Conservation (phyloP, 2,113 vertebrate species). For the Ploceus nigricollis region DNA sequence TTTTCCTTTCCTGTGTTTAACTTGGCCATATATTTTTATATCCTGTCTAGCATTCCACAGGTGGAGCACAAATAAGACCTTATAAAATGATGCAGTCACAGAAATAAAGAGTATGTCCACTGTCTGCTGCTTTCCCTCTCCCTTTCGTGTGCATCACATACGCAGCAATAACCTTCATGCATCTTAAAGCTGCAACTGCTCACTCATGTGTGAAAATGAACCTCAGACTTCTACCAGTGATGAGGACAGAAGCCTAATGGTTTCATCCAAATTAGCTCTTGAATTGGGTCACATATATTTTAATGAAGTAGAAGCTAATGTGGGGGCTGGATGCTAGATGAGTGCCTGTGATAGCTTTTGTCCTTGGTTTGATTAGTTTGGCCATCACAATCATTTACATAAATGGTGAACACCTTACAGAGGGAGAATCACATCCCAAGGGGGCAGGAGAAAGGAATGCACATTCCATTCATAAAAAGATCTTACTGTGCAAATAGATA, state of each 20-base stretch:
- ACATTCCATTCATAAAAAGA: neutral
- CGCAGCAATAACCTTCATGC: slow-evolving; percentile 52
- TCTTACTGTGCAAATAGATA: neutral
- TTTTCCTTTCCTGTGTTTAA: neutral
- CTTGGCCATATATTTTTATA: neutral
- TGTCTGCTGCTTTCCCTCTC: neutral
- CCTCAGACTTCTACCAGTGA: slow-evolving; percentile 16
- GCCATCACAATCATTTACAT: slow-evolving; percentile 45
- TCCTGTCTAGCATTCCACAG: neutral
- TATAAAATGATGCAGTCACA: neutral
- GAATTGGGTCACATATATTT: slow-evolving; percentile 54
- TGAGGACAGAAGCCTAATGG: slow-evolving; percentile 49
- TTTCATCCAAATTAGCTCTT: slow-evolving; percentile 52
- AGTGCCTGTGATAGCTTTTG: slow-evolving; percentile 31
- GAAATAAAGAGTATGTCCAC: neutral
- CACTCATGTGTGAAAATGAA: slow-evolving; percentile 51
- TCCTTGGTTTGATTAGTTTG: slow-evolving; percentile 56
- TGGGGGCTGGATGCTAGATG: slow-evolving; percentile 14
- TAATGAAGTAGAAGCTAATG: slow-evolving; percentile 46
- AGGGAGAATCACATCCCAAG: neutral
- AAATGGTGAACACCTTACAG: neutral
- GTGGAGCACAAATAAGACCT: neutral
- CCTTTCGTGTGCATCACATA: neutral
- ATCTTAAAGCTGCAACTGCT: slow-evolving; percentile 51
- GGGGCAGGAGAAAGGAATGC: neutral